Evolutionary conservation across 2,113 vertebrate genomes (phyloP).

Genomic region (Triplophysa tibetana): DNA sequence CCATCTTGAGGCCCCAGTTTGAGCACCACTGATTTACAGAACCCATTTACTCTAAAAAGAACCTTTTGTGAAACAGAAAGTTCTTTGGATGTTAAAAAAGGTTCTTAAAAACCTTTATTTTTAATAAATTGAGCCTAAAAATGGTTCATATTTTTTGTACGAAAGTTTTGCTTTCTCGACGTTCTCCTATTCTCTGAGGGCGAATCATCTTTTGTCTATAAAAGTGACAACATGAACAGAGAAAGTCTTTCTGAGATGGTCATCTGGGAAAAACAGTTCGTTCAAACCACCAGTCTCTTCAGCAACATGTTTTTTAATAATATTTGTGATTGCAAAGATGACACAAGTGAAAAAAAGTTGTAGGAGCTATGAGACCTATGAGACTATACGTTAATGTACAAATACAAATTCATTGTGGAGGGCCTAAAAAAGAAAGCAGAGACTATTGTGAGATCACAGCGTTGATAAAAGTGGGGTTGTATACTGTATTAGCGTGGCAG

Average conservation of each 20-base stretch:
- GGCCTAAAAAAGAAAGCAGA: not conserved
- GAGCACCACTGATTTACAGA: too few species aligned
- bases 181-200: too few species aligned
- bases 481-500: not conserved
- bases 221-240: not conserved
- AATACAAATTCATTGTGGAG: not conserved
- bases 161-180: too few species aligned
- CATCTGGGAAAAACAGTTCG: not conserved
- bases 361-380: not conserved
- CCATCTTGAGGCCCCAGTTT: too few species aligned
- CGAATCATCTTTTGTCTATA: not conserved
- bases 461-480: not conserved
- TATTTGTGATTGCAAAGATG: not conserved
- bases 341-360: not conserved
- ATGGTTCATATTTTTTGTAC: too few species aligned
- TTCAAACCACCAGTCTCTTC: not conserved
- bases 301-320: not conserved
- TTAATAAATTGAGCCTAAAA: too few species aligned
- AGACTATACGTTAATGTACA: not conserved
- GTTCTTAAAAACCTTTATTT: too few species aligned
- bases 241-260: too few species aligned
- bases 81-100: too few species aligned
- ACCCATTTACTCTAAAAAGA: too few species aligned
- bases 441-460: not conserved
- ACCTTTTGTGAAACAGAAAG: too few species aligned